Base-by-base conservation (phyloP, 2,113 vertebrate species). In the Zosterops borbonicus region DNA sequence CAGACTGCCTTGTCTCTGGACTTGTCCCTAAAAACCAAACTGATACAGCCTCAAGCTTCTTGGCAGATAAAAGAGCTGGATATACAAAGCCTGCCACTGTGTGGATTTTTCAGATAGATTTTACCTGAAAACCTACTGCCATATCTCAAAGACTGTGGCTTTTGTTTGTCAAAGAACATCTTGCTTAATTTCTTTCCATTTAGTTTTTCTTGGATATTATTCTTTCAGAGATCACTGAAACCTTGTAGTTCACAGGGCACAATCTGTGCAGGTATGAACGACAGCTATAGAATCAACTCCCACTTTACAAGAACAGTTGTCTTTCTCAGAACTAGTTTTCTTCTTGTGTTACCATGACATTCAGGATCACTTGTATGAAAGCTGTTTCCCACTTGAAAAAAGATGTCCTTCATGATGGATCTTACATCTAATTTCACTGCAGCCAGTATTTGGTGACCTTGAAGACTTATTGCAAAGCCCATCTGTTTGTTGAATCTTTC, bases 311-410 rank as follows among this genome's bases (percentile, higher is more conserved):
- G 35, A 80, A 77, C 35, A 85, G 33, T 95, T 95, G 41, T 65
- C 31, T 78, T 75, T 71, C 78, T 42, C 68, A 93, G 59, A 92
- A 86, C 31, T 63, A 47, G 15, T 17, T 87, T 91, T 91, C 37
- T 78, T 90, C 60, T 84, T 76, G 28, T 7, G 63, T 95, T 92
- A 77, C 94, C 67, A 63, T 91, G 91, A 91, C 93, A 88, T 55
- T 94, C 75, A 83, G 88, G 42, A 90, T 88, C 64, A 88, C 68
- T 90, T 86, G 42, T 86, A 85, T 77, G 63, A 96, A 88, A 91
- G 47, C 39, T 86, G 23, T 65, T 94, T 94, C 63, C 53, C 58
- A 76, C 92, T 94, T 85, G 53, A 87, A 84, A 92, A 41, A 92
- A 75, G 35, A 25, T 87, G 87, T 92, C 78, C 78, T 95, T 95